A percentile compares a stretch with the other conserved stretches of the same genome.
These are phyloP conservation scores for Phrixothrix hirtus DNA, from an alignment of 2,888 invertebrate species.

Conservation along the genomic window DNA sequence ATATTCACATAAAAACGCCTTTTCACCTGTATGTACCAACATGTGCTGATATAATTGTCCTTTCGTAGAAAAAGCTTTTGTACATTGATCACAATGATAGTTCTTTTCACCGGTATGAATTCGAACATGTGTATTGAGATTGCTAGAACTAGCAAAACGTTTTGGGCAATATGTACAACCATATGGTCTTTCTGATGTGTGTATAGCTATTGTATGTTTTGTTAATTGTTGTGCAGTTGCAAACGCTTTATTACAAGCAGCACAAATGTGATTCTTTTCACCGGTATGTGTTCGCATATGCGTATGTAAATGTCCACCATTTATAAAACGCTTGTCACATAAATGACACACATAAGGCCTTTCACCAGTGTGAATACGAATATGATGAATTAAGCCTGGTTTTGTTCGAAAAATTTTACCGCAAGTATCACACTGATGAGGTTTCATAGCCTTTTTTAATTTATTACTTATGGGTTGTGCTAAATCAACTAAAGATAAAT, in stretches of 20 bases:
- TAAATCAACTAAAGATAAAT: conserved; percentile 37
- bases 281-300: conserved; percentile 57
- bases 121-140: conserved; percentile 53
- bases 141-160: conserved; percentile 55
- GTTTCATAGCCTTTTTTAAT: conserved; percentile 43
- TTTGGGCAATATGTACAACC: conserved; percentile 54
- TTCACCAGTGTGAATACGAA: conserved; percentile 55
- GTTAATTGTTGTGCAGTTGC: conserved; percentile 55
- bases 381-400: conserved; percentile 54
- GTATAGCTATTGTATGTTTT: conserved; percentile 54
- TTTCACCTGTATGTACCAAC: conserved; percentile 55
- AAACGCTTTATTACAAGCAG: conserved; percentile 54
- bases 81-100: conserved; percentile 54
- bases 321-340: conserved; percentile 54
- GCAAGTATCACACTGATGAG: conserved; percentile 55
- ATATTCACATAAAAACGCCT: conserved; percentile 54
- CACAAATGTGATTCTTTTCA: conserved; percentile 56
- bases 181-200: conserved; percentile 55
- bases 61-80: conserved; percentile 55
- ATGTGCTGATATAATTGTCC: conserved; percentile 55
- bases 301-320: conserved; percentile 55
- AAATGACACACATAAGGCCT: conserved; percentile 54
- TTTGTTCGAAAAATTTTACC: conserved; percentile 54
- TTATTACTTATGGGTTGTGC: conserved; percentile 21
- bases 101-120: conserved; percentile 57